These are phyloP conservation scores for Chaunax sp. DNA, from an alignment of 2,797 vertebrate species.

Conservation along the genomic window DNA sequence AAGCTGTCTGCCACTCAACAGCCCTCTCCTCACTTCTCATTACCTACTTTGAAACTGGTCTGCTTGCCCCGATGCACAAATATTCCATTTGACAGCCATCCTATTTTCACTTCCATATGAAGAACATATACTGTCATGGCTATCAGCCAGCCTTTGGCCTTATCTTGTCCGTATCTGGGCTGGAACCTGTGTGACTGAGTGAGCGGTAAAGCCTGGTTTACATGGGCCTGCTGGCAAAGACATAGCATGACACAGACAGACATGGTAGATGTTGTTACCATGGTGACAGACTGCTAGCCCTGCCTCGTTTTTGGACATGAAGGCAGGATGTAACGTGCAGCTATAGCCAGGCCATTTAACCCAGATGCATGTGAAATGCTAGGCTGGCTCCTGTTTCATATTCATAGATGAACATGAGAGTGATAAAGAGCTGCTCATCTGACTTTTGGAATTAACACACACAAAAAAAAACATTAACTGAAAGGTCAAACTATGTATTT, in stretches of 20 bases:
- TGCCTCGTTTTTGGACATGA: constrained; percentile 5
- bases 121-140: constrained; percentile 7
- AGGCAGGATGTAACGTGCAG: neutral
- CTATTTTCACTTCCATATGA: neutral
- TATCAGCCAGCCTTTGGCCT: constrained; percentile 51
- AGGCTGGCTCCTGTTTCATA: neutral
- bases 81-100: neutral
- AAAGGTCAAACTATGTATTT: no score
- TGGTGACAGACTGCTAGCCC: constrained; percentile 35
- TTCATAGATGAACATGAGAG: neutral
- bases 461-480: no score
- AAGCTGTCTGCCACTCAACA: neutral
- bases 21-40: neutral
- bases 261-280: constrained; percentile 25
- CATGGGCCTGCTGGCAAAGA: constrained; percentile 24
- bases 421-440: neutral
- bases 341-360: no score
- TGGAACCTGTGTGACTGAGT: constrained; percentile 2
- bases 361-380: neutral
- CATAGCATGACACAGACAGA: constrained; percentile 6
- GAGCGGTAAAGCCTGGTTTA: constrained; percentile 42
- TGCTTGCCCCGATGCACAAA: constrained; percentile 1
- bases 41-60: neutral
- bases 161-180: constrained; percentile 26
- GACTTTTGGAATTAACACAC: no score